These are phyloP conservation scores for Caenorhabditis panamensis DNA, from an alignment of 2,888 invertebrate species.

Conservation along the genomic window DNA sequence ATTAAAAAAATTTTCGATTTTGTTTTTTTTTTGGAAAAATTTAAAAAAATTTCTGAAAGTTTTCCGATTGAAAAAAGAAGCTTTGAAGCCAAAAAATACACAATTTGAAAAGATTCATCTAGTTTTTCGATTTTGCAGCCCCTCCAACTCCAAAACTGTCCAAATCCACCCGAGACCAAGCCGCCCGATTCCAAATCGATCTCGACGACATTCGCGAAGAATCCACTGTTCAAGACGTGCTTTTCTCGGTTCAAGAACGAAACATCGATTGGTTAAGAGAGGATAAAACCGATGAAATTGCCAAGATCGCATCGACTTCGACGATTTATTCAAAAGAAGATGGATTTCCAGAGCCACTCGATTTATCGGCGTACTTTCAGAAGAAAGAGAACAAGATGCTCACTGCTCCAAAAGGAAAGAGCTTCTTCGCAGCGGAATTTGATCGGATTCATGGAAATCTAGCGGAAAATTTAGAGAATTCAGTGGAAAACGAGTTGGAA, in stretches of 20 bases:
- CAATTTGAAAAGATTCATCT: conserved; percentile 3
- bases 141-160: background rate
- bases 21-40: too few species aligned
- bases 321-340: conserved; percentile 68
- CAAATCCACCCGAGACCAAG: conserved; percentile 22
- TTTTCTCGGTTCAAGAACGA: conserved; percentile 49
- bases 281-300: conserved; percentile 24
- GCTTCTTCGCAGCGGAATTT: conserved; percentile 77
- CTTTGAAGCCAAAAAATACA: background rate
- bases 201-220: conserved; percentile 59
- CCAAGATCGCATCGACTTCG: conserved; percentile 6
- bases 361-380: conserved; percentile 69
- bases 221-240: conserved; percentile 11
- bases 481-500: conserved; percentile 21
- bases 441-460: conserved; percentile 70
- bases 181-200: conserved; percentile 61
- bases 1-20: too few species aligned
- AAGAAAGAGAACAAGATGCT: background rate
- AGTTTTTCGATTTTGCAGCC: too few species aligned
- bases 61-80: too few species aligned
- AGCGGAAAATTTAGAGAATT: conserved; percentile 50
- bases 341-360: conserved; percentile 77
- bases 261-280: conserved; percentile 45
- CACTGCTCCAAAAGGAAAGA: conserved; percentile 59
- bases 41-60: too few species aligned